Percentiles rank a stretch among this genome's conserved stretches.
Conservation (phyloP, 2,888 invertebrate species). For the Escarpia spicata region DNA sequence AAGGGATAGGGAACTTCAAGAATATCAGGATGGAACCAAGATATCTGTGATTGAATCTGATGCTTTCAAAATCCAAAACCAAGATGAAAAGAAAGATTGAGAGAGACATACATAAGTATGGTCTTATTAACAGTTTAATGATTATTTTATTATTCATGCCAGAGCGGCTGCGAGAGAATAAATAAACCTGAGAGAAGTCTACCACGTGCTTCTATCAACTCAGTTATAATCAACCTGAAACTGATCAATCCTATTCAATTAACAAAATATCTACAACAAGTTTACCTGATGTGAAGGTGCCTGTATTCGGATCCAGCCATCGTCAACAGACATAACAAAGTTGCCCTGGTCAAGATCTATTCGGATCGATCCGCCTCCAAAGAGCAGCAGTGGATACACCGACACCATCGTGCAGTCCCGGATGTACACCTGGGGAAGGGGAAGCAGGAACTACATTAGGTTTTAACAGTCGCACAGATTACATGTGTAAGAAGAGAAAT, state of each 20-base stretch:
- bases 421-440: slow-evolving; percentile 54
- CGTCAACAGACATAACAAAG: slow-evolving; percentile 58
- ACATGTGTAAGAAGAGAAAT: not conserved
- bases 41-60: no score
- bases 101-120: no score
- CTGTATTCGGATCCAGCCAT: slow-evolving; percentile 60
- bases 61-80: no score
- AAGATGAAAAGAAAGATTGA: no score
- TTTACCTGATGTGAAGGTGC: slow-evolving; percentile 55
- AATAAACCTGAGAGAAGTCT: not conserved
- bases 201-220: not conserved
- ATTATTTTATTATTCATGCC: no score
- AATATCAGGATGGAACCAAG: no score
- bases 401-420: slow-evolving; percentile 62
- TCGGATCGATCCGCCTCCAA: slow-evolving; percentile 55
- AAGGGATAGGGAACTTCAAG: no score
- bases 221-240: not conserved
- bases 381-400: slow-evolving; percentile 58
- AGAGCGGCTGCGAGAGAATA: no score
- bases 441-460: not conserved
- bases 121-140: no score
- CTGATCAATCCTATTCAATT: not conserved
- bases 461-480: not conserved
- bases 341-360: slow-evolving; percentile 56
- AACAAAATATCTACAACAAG: not conserved